Percentiles rank a stretch among this genome's conserved stretches.
Conservation (phyloP, 2,888 invertebrate species). For the Tineola bisselliella region DNA sequence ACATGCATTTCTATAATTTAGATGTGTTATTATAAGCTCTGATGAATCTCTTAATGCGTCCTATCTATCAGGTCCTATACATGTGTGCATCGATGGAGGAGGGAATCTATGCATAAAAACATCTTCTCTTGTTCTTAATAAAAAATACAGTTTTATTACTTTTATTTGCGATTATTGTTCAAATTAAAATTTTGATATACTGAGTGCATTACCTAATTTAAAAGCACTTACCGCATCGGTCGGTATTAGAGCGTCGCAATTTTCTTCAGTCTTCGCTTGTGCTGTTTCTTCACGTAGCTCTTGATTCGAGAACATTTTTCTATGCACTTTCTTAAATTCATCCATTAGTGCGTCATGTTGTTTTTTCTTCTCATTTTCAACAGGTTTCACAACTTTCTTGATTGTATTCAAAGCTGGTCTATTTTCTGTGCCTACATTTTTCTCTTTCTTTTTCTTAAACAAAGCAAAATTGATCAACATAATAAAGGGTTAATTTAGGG, state of each 20-base stretch:
- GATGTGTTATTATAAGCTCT: no score
- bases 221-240: conserved; percentile 4
- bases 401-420: not conserved
- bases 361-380: conserved; percentile 71
- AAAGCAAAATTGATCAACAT: not conserved
- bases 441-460: conserved; percentile 10
- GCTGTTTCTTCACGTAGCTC: conserved; percentile 21
- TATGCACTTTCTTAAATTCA: conserved; percentile 88
- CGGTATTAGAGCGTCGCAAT: conserved; percentile 15
- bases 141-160: no score
- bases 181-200: no score
- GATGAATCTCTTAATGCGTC: no score
- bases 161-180: no score
- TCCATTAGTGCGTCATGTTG: conserved; percentile 85
- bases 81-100: no score
- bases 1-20: no score
- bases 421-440: not conserved
- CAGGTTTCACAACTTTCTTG: conserved; percentile 37
- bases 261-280: conserved; percentile 17
- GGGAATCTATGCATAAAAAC: no score
- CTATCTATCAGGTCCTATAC: no score
- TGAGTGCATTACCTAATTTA: no score
- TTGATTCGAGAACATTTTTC: conserved; percentile 80
- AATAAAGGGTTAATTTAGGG: not conserved
- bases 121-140: no score